These are phyloP conservation scores for Nephila pilipes DNA, from an alignment of 1,140 invertebrate genomes.

Conservation along the genomic window DNA sequence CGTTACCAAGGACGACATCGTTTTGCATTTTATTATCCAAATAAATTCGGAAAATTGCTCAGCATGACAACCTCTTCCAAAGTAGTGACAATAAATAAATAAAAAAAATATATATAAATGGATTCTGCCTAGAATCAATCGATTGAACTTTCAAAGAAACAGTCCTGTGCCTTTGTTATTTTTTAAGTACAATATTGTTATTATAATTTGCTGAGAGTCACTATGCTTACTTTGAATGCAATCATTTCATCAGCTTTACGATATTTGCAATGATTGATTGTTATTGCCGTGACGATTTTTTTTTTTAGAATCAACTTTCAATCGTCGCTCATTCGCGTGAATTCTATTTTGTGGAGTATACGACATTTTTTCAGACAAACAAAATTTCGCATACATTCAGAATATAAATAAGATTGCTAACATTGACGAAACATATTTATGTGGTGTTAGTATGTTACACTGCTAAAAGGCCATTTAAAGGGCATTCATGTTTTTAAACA, in stretches of 20 bases:
- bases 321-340: not conserved
- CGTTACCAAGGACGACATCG: conserved; percentile 68
- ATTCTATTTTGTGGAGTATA: not conserved
- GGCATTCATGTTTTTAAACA: too few species aligned
- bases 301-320: not conserved
- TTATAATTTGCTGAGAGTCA: conserved; percentile 10
- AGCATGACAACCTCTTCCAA: conserved; percentile 62
- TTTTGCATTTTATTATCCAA: conserved; percentile 75
- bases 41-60: conserved; percentile 74
- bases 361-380: too few species aligned
- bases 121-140: conserved; percentile 32
- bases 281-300: conserved; percentile 6
- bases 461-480: not conserved
- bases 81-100: conserved; percentile 17
- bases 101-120: too few species aligned
- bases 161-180: not conserved
- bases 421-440: not conserved
- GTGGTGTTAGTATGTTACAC: not conserved
- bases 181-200: conserved; percentile 31
- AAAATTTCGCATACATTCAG: too few species aligned
- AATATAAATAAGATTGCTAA: too few species aligned
- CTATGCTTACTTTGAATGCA: not conserved
- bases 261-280: not conserved
- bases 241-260: conserved; percentile 32
- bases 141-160: conserved; percentile 2